Evolutionary conservation across 2,797 vertebrate species (phyloP).

Genomic region (Erithacus rubecula): DNA sequence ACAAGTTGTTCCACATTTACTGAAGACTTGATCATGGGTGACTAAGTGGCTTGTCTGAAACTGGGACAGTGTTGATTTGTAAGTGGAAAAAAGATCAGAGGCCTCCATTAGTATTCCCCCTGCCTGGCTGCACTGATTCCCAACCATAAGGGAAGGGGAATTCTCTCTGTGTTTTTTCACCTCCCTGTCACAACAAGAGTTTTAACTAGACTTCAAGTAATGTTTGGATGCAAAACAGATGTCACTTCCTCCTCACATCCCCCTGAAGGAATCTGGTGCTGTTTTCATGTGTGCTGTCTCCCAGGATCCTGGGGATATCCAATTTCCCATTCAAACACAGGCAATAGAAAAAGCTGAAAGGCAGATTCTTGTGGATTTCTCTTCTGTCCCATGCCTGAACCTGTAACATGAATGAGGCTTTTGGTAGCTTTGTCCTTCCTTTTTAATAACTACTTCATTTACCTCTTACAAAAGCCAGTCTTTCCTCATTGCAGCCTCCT

Average conservation of each 20-base stretch:
- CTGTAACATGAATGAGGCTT: conserved; percentile 52
- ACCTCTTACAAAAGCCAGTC: conserved; percentile 49
- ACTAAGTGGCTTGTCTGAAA: neutral
- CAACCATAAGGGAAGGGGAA: neutral
- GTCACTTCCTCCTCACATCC: conserved; percentile 40
- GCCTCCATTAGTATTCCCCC: conserved; percentile 2
- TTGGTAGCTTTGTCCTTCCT: conserved; percentile 50
- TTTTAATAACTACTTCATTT: conserved; percentile 62
- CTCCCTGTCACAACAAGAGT: neutral
- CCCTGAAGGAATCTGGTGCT: conserved; percentile 36
- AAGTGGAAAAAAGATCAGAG: conserved; percentile 15
- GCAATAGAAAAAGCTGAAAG: conserved; percentile 64
- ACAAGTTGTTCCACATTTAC: neutral
- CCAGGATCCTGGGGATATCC: conserved; percentile 45
- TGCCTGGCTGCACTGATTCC: neutral
- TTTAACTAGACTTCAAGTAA: conserved; percentile 20
- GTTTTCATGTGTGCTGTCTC: conserved; percentile 47
- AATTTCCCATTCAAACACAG: conserved; percentile 57
- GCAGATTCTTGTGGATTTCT: conserved; percentile 60
- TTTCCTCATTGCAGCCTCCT: conserved; percentile 17
- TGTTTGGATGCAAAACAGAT: conserved; percentile 58
- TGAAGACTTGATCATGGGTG: neutral
- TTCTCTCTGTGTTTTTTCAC: conserved; percentile 12
- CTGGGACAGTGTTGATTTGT: neutral
- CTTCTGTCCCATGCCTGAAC: conserved; percentile 44